Percentiles rank a stretch among this genome's conserved stretches.
phyloP scores from a whole-genome alignment of 1,140 invertebrate species.

The Geopemphigus sp. region DNA sequence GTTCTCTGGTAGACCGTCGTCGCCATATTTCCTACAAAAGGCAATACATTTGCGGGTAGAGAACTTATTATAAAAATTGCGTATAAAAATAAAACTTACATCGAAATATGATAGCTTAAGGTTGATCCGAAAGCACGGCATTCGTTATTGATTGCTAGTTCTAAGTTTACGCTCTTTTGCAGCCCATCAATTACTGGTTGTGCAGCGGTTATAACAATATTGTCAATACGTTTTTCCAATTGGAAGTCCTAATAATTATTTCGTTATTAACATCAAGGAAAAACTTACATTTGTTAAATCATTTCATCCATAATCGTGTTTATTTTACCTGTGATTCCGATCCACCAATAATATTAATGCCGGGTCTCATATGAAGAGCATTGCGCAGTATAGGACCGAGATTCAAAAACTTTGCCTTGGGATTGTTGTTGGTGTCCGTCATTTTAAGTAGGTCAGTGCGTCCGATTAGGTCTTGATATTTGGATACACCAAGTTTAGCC shows the following conservation, averaged over 20 bases:
- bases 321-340: constrained; percentile 64
- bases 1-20: constrained; percentile 80
- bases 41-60: background rate
- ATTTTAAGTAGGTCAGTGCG: constrained; percentile 82
- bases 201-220: constrained; percentile 75
- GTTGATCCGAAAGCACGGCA: constrained; percentile 90
- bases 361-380: constrained; percentile 83
- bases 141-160: constrained; percentile 85
- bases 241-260: constrained; percentile 76
- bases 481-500: constrained; percentile 84
- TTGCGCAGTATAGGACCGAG: constrained; percentile 83
- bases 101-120: constrained; percentile 89
- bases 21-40: constrained; percentile 75
- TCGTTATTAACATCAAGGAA: background rate
- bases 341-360: constrained; percentile 87
- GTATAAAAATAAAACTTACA: constrained; percentile 61
- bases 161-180: constrained; percentile 67
- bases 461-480: constrained; percentile 91
- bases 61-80: background rate
- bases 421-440: constrained; percentile 62
- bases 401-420: constrained; percentile 84
- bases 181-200: constrained; percentile 72
- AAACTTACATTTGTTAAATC: background rate
- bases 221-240: constrained; percentile 84
- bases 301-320: background rate